Conservation (phyloP, 2,797 vertebrate species). For the Macropus fuliginosus region DNA sequence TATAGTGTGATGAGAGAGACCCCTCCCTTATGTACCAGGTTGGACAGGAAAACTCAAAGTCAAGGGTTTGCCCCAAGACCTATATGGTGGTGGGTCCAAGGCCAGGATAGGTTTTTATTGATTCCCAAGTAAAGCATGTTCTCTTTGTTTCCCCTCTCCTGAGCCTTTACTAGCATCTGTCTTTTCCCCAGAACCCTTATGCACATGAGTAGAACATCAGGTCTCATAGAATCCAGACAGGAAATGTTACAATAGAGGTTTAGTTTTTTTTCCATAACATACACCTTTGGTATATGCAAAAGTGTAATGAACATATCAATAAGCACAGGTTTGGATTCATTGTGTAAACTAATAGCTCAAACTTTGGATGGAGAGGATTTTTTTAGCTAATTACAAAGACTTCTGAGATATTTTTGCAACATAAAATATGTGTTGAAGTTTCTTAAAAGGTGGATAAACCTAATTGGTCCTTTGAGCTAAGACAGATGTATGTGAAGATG, state of each 20-base stretch:
- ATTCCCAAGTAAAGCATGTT: background rate
- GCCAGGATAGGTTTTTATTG: background rate
- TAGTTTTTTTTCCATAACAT: slow-evolving; percentile 29
- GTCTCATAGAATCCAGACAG: background rate
- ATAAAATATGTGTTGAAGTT: slow-evolving; percentile 56
- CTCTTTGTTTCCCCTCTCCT: background rate
- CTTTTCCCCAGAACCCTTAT: background rate
- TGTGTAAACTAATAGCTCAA: slow-evolving; percentile 64
- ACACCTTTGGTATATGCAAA: slow-evolving; percentile 50
- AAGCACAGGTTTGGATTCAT: slow-evolving; percentile 69
- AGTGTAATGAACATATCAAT: slow-evolving; percentile 65
- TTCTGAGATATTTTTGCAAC: slow-evolving; percentile 56
- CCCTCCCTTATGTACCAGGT: background rate
- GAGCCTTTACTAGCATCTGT: background rate
- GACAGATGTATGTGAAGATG: slow-evolving; percentile 76
- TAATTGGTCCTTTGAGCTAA: slow-evolving; percentile 76
- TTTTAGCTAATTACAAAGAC: slow-evolving; percentile 67
- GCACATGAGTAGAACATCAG: background rate
- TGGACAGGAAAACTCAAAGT: background rate
- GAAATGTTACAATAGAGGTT: slow-evolving; percentile 2
- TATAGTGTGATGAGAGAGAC: background rate
- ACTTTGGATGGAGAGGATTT: slow-evolving; percentile 72
- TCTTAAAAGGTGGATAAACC: slow-evolving; percentile 74
- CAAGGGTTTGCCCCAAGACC: background rate
- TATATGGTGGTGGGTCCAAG: background rate